phyloP scores from a whole-genome alignment of 2,888 invertebrate genomes.

The Germaria angustata region DNA sequence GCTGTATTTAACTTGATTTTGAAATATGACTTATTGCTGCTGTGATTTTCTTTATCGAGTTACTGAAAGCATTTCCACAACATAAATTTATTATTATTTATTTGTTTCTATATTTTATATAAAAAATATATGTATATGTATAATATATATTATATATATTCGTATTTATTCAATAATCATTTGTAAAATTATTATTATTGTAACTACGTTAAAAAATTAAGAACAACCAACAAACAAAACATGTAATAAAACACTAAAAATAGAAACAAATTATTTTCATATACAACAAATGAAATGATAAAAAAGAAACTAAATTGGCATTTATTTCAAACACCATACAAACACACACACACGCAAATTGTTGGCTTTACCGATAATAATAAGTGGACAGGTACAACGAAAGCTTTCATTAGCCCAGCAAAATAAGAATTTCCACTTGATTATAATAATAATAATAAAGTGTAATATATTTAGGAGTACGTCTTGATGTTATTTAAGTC shows the following conservation, averaged over 20 bases:
- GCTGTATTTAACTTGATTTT: background rate
- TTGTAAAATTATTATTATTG: slow-evolving; percentile 61
- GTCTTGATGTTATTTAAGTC: too few relatives aligned
- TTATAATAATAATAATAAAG: background rate
- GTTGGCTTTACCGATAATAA: background rate
- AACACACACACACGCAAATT: background rate
- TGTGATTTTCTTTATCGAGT: slow-evolving; percentile 26
- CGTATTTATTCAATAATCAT: slow-evolving; percentile 59
- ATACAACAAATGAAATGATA: slow-evolving; percentile 61
- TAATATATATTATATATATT: slow-evolving; percentile 13
- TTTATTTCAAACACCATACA: slow-evolving; percentile 45
- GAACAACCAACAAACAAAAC: slow-evolving; percentile 46
- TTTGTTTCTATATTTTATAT: slow-evolving; percentile 18
- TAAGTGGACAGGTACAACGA: background rate
- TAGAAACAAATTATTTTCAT: slow-evolving; percentile 59
- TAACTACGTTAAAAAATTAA: slow-evolving; percentile 37
- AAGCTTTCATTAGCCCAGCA: background rate
- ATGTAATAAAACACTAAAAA: slow-evolving; percentile 58
- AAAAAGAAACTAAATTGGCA: slow-evolving; percentile 37
- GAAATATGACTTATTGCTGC: slow-evolving; percentile 52
- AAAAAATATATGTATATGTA: background rate
- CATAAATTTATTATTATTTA: slow-evolving; percentile 9
- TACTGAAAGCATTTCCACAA: background rate
- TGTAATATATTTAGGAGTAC: background rate
- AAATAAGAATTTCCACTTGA: background rate